Evolutionary conservation across 1,140 invertebrate species (phyloP).

Genomic region (Sarcophaga peregrina): DNA sequence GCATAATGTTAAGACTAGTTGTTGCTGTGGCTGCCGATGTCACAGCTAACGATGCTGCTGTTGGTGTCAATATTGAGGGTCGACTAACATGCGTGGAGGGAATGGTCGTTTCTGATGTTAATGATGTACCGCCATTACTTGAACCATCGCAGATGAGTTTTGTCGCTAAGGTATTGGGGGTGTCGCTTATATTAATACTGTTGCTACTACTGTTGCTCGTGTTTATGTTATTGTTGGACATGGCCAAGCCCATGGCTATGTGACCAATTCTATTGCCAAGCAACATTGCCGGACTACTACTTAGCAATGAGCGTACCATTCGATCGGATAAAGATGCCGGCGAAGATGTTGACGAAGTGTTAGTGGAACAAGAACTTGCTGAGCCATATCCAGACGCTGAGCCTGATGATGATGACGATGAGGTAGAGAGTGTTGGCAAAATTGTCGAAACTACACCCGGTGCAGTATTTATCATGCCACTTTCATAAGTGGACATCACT

Average conservation of each 20-base stretch:
- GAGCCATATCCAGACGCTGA: constrained; percentile 12
- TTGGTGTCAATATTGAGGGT: background rate
- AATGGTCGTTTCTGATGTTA: background rate
- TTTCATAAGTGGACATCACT: background rate
- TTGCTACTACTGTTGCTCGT: constrained; percentile 24
- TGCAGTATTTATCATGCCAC: background rate
- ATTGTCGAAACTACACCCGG: background rate
- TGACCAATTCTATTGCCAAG: constrained; percentile 62
- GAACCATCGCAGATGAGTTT: background rate
- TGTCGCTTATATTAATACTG: background rate
- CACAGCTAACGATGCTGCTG: background rate
- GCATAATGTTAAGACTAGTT: constrained; percentile 18
- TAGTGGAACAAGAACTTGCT: constrained; percentile 22
- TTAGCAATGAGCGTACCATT: constrained; percentile 43
- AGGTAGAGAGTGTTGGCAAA: constrained; percentile 14
- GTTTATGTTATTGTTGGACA: constrained; percentile 40
- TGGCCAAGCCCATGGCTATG: constrained; percentile 55
- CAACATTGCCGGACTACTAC: constrained; percentile 50
- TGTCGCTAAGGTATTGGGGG: constrained; percentile 11
- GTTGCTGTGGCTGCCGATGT: background rate
- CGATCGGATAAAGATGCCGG: constrained; percentile 41
- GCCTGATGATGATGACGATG: constrained; percentile 16
- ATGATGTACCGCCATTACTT: background rate
- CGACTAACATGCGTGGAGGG: background rate
- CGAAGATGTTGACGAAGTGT: constrained; percentile 38